Evolutionary conservation across 2,888 invertebrate genomes (phyloP).

Genomic region (Pollenia amentaria): DNA sequence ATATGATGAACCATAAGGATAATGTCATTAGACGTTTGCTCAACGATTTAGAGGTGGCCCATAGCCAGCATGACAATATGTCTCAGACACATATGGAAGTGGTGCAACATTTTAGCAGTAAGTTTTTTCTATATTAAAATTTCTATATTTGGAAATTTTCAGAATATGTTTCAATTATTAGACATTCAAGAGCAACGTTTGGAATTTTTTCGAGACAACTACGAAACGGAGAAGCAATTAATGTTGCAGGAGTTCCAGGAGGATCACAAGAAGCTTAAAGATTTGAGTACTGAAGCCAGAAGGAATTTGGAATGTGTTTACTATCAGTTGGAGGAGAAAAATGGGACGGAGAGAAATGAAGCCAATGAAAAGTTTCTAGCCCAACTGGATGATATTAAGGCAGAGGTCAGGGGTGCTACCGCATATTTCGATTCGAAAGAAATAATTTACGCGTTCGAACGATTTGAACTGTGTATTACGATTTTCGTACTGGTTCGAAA

Average conservation of each 20-base stretch:
- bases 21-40: constrained; percentile 88
- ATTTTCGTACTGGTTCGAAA: no score
- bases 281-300: constrained; percentile 86
- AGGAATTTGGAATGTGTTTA: constrained; percentile 87
- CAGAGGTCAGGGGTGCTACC: constrained; percentile 85
- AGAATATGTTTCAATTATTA: constrained; percentile 77
- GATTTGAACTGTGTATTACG: no score
- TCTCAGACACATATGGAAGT: constrained; percentile 90
- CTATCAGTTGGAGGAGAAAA: constrained; percentile 86
- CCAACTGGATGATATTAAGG: constrained; percentile 85
- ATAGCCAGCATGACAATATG: constrained; percentile 90
- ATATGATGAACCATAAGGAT: constrained; percentile 88
- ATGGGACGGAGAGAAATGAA: constrained; percentile 79
- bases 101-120: constrained; percentile 89
- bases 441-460: no score
- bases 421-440: no score
- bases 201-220: constrained; percentile 86
- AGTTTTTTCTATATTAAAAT: constrained; percentile 70
- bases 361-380: constrained; percentile 85
- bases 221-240: constrained; percentile 86
- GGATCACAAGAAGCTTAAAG: constrained; percentile 86
- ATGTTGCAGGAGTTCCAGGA: constrained; percentile 86
- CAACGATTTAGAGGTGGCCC: constrained; percentile 88
- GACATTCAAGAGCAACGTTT: constrained; percentile 87
- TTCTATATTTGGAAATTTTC: background rate